Base-by-base conservation (phyloP, 2,888 invertebrate species). In the Plebejus argus region DNA sequence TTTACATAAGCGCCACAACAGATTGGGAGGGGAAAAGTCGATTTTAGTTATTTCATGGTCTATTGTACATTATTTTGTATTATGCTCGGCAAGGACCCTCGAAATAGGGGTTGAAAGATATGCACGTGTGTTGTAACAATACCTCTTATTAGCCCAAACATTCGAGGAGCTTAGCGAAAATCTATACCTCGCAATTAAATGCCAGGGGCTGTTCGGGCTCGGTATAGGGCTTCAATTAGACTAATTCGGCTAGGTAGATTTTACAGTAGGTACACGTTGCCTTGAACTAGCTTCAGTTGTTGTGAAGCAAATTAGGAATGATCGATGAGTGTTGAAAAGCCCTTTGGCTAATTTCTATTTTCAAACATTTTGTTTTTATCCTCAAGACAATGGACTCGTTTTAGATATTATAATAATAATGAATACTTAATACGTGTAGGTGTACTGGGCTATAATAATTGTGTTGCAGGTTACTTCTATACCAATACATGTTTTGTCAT, bases 111-210 rank as follows among this genome's bases (percentile, higher is more conserved):
- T 70, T 49, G 76, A 76, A 81, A 81, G 82, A 84, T 28, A 78
- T 78, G 82, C 85, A 85, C 84, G 84, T 85, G 84, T 81, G 79
- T 83, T 81, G 77, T 82, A 81, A 81, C 78, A 79, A 77, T 77
- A 49, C 39, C 70, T 79, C 83, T 79, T 80, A 81, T 80, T 81
- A 80, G 76, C 71, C 76, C 76, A 76, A 76, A 76, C 78, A 78
- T 78, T 78, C 76, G 71, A 80, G 77, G 18, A 66, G 66, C 66
- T 66, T 66, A 66, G 66, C 66, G 28, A 66, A 66, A 66, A 66
- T 33, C 15, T 66, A 66, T 66, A 66, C 28, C 28, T 66, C n/a
- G 20, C 20, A 23, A 61, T 61, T 61, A 20, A 61, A 61, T 66
- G 10, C 72, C n/a, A 23, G n/a, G 23, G 39, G 20, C 45, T 45